These are phyloP conservation scores for Lordiphosa stackelbergi DNA, from an alignment of 1,140 invertebrate species.

Conservation along the genomic window DNA sequence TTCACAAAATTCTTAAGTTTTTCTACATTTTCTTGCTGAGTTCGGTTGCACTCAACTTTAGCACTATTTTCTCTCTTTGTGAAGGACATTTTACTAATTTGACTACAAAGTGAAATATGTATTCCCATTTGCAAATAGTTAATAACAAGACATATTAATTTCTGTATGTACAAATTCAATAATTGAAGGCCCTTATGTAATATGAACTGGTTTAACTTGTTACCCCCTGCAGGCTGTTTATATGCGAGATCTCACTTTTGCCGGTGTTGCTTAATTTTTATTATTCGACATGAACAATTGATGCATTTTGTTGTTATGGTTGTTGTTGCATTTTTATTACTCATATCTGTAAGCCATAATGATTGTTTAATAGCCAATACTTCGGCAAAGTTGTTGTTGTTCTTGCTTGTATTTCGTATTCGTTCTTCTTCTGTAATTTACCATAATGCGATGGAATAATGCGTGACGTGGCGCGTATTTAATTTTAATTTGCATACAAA, in stretches of 20 bases:
- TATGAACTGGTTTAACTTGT: constrained; percentile 31
- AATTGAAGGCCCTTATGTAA: constrained; percentile 19
- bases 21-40: too few relatives aligned
- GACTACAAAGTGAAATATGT: too few relatives aligned
- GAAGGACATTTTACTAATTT: too few relatives aligned
- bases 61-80: too few relatives aligned
- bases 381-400: constrained; percentile 19
- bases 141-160: background rate
- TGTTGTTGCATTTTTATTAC: constrained; percentile 45
- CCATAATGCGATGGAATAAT: constrained; percentile 36
- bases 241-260: background rate
- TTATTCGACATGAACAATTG: constrained; percentile 34
- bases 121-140: too few relatives aligned
- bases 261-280: background rate
- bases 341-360: constrained; percentile 59
- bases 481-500: constrained; percentile 68
- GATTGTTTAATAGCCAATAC: constrained; percentile 62
- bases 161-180: background rate
- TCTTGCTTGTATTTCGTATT: constrained; percentile 16
- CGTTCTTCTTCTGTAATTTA: constrained; percentile 36
- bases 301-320: constrained; percentile 38
- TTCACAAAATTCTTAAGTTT: too few relatives aligned
- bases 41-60: too few relatives aligned
- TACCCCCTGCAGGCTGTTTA: constrained; percentile 7
- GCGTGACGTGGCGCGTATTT: constrained; percentile 55